phyloP scores from a whole-genome alignment of 2,888 invertebrate genomes.

The Nasonovia ribisnigri region DNA sequence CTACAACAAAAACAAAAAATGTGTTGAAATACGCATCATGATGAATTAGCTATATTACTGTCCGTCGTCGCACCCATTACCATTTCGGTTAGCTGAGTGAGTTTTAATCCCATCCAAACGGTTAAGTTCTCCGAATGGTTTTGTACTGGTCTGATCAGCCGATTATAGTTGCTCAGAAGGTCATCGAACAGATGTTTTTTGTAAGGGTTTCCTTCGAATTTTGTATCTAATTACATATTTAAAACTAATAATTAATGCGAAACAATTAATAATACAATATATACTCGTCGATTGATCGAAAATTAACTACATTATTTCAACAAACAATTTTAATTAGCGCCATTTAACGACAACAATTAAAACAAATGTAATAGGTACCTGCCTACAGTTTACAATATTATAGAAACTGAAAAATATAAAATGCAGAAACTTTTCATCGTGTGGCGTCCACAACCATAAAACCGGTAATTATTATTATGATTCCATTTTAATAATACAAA shows the following conservation, averaged over 20 bases:
- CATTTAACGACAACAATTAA: neutral
- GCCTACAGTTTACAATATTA: neutral
- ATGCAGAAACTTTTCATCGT: neutral
- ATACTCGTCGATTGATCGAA: neutral
- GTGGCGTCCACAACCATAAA: neutral
- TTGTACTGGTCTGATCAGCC: slow-evolving; percentile 91
- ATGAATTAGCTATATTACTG: neutral
- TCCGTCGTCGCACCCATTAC: slow-evolving; percentile 67
- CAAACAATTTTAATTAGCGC: neutral
- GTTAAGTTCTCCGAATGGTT: slow-evolving; percentile 94
- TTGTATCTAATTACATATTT: slow-evolving; percentile 19
- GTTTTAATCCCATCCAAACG: slow-evolving; percentile 89
- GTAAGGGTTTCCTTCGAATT: slow-evolving; percentile 88
- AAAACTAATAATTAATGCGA: neutral
- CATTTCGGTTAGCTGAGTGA: slow-evolving; percentile 91
- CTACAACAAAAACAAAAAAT: slow-evolving; percentile 67
- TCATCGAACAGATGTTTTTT: slow-evolving; percentile 97
- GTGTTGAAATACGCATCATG: neutral
- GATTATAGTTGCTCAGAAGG: slow-evolving; percentile 94
- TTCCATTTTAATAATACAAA: neutral
- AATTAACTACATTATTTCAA: neutral
- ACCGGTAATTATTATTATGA: neutral
- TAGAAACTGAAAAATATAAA: neutral
- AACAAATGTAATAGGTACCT: neutral
- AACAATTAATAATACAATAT: neutral